Evolutionary conservation across 1,140 invertebrate genomes (phyloP).

Genomic region (Heliothis subflexa): DNA sequence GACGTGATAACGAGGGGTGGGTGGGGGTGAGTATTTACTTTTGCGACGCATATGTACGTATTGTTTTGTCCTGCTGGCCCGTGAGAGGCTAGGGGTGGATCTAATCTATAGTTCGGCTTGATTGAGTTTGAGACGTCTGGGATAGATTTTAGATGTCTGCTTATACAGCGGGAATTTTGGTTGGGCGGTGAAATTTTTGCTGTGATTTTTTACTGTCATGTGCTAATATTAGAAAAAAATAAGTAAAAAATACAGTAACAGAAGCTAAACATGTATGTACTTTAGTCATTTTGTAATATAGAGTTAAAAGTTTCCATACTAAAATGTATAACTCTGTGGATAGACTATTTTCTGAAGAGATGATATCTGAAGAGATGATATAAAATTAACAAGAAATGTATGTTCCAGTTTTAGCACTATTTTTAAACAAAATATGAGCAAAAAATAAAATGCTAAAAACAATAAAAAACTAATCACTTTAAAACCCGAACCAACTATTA

Average conservation of each 20-base stretch:
- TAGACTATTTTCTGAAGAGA: too few species aligned
- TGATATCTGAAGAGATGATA: too few species aligned
- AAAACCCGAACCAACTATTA: constrained; percentile 53
- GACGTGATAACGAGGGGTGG: constrained; percentile 78
- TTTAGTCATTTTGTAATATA: too few species aligned
- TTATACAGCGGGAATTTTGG: neutral
- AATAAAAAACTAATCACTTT: constrained; percentile 3
- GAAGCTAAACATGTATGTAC: too few species aligned
- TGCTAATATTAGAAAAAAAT: too few species aligned
- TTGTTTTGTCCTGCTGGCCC: constrained; percentile 52
- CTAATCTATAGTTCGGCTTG: constrained; percentile 32
- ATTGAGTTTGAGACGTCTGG: constrained; percentile 31
- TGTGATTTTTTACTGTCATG: neutral
- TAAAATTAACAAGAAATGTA: neutral
- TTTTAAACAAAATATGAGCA: neutral
- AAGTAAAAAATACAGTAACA: too few species aligned
- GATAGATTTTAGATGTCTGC: constrained; percentile 4
- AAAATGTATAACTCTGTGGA: too few species aligned
- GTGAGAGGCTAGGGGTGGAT: constrained; percentile 17
- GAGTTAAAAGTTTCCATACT: too few species aligned
- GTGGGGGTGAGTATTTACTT: constrained; percentile 63
- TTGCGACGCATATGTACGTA: constrained; percentile 59
- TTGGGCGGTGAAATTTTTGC: neutral
- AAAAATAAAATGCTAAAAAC: neutral
- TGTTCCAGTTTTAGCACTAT: neutral